These are phyloP conservation scores for Saxidomus purpurata DNA, from an alignment of 1,140 invertebrate genomes.

Conservation along the genomic window DNA sequence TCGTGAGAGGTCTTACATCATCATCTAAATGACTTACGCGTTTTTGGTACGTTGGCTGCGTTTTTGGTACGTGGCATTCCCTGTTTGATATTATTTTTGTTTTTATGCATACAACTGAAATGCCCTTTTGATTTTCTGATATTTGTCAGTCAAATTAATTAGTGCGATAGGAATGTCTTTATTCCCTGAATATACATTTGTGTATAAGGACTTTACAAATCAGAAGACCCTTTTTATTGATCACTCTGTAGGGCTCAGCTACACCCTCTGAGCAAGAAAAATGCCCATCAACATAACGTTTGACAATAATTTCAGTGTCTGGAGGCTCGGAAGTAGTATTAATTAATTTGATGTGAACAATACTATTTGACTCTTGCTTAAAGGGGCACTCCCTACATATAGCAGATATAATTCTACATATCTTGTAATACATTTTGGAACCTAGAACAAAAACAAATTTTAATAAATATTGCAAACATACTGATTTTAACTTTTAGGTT, in stretches of 20 bases:
- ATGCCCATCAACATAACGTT: not conserved
- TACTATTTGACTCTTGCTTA: not conserved
- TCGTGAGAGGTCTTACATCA: not conserved
- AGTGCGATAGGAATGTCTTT: not conserved
- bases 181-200: not conserved
- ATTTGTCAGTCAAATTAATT: slow-evolving; percentile 3
- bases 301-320: slow-evolving; percentile 21
- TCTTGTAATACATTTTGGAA: too few relatives aligned
- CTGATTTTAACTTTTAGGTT: too few relatives aligned
- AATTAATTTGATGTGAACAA: not conserved
- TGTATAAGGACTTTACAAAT: slow-evolving; percentile 16
- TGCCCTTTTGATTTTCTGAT: not conserved
- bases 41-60: too few relatives aligned
- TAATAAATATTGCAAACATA: too few relatives aligned
- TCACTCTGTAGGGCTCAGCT: not conserved
- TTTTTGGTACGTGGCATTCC: too few relatives aligned
- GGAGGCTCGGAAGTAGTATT: not conserved
- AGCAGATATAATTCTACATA: too few relatives aligned
- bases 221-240: slow-evolving; percentile 16
- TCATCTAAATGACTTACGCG: too few relatives aligned
- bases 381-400: too few relatives aligned
- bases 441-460: too few relatives aligned
- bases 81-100: too few relatives aligned
- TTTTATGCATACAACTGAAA: not conserved
- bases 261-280: not conserved